Percentiles rank a stretch among this genome's conserved stretches.
phyloP scores from a whole-genome alignment of 2,797 vertebrate genomes.

The Alosa sapidissima region DNA sequence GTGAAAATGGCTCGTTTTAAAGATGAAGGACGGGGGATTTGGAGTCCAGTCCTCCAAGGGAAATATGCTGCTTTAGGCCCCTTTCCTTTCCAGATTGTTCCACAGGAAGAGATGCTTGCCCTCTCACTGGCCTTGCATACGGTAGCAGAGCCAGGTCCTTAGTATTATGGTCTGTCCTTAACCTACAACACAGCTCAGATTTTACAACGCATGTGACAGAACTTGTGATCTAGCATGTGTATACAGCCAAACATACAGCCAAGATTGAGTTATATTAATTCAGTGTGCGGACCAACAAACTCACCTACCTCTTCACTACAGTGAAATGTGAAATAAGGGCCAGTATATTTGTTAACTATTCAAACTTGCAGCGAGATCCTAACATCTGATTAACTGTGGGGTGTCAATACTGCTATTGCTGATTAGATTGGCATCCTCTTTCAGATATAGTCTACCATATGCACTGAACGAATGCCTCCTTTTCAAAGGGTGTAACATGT shows the following conservation, averaged over 20 bases:
- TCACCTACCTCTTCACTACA: too few species aligned
- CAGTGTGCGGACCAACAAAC: too few species aligned
- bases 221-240: background rate
- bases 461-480: too few species aligned
- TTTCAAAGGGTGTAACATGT: background rate
- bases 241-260: too few species aligned
- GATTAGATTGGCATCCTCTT: too few species aligned
- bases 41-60: background rate
- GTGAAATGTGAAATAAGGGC: too few species aligned
- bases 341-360: too few species aligned
- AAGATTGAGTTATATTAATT: too few species aligned
- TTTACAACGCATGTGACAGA: background rate
- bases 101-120: conserved; percentile 5
- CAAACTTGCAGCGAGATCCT: too few species aligned
- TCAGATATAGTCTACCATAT: too few species aligned
- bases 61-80: conserved; percentile 5
- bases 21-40: background rate
- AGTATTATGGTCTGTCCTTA: background rate
- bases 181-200: background rate
- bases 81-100: background rate
- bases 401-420: too few species aligned
- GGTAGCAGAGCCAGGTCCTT: background rate
- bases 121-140: background rate
- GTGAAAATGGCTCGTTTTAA: conserved; percentile 1
- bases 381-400: too few species aligned